Base-by-base conservation (phyloP, 2,888 invertebrate genomes). In the Rugalucina vietnamica region DNA sequence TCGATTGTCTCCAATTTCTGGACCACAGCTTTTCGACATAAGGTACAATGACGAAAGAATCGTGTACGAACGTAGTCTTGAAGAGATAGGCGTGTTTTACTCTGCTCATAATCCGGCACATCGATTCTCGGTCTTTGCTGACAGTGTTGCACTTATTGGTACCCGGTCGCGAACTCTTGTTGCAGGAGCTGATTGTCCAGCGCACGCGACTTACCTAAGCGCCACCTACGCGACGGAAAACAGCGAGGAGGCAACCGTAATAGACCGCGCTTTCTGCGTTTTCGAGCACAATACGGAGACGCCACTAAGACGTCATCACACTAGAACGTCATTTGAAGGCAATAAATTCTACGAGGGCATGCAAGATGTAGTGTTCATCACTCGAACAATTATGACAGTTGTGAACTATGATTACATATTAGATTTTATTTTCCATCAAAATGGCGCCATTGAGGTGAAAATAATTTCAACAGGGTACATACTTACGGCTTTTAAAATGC, bases 371-470 rank as follows among this genome's bases (percentile, higher is more conserved):
- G 91, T 90, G 18, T 81, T 93, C 0, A 87, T 90, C 1, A 72
- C 93, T 8, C 78, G 93, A 54, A 90, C 89, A 21, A 90, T 92
- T 12, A 21, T 90, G 8, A 87, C 92, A 2, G 84, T 94, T 8
- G 86, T 83, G 8, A 93, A 93, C 79, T 93, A 93, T 77, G 93
- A 93, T 72, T 94, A 94, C 76, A 87, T 93, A 4, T 76, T 92
- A 39, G 94, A 94, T 78, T 92, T 91, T 27, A 87, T 91, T n/a
- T 92, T 94, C 72, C 92, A 93, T 57, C 92, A 93, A 76, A 92
- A 89, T 76, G 93, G 93, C 3, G 92, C 84, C 1, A 71, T 92
- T 3, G 91, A 92, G 49, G 88, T 90, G 1, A 88, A 89, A 57
- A 89, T 85, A 10, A 79, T 90, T 14, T 89, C 92, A 8, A 91